Conservation (phyloP, 2,888 invertebrate genomes). For the Silvanus unidentatus region DNA sequence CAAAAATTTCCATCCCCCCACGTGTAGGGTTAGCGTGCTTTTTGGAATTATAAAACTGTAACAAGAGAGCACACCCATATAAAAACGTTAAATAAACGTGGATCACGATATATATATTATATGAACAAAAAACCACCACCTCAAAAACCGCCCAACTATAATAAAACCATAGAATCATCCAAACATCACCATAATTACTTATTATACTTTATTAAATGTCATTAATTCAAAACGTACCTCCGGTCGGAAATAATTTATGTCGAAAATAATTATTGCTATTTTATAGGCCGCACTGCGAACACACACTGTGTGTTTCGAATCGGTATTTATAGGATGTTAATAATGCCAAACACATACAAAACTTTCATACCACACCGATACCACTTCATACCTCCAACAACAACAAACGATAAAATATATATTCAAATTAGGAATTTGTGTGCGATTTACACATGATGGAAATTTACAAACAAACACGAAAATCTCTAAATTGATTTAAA, state of each 20-base stretch:
- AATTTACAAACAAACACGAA: conserved; percentile 8
- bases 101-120: conserved; percentile 9
- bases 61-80: conserved; percentile 15
- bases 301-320: conserved; percentile 13
- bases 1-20: too few species aligned
- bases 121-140: background rate
- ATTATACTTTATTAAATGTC: conserved; percentile 13
- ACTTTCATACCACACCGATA: background rate
- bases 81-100: conserved; percentile 16
- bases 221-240: conserved; percentile 12
- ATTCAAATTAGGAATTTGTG: conserved; percentile 11
- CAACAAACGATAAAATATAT: conserved; percentile 12
- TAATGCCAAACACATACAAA: conserved; percentile 4
- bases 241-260: conserved; percentile 14
- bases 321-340: conserved; percentile 20
- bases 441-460: too few species aligned
- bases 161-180: background rate
- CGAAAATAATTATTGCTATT: conserved; percentile 18
- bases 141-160: too few species aligned
- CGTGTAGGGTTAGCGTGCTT: conserved; percentile 15
- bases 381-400: too few species aligned
- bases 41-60: conserved; percentile 13
- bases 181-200: conserved; percentile 12
- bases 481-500: conserved; percentile 8
- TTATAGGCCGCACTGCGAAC: conserved; percentile 18